phyloP scores from a whole-genome alignment of 1,140 invertebrate genomes.

The Trachymyrmex septentrionalis region DNA sequence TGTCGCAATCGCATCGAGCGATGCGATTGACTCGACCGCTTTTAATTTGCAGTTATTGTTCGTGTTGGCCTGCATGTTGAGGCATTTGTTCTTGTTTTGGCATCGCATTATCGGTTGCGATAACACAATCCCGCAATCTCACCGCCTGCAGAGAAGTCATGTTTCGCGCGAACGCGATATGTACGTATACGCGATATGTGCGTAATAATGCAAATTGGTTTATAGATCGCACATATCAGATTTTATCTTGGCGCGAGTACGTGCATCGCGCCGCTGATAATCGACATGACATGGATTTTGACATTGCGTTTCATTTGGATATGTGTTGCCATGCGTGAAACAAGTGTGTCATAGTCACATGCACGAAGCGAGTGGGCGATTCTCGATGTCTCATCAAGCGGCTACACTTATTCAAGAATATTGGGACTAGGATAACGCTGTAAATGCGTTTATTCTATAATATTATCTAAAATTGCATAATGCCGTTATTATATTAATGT shows the following conservation, averaged over 20 bases:
- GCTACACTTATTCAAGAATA: background rate
- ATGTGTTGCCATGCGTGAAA: background rate
- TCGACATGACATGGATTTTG: background rate
- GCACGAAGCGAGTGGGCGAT: background rate
- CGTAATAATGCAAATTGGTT: constrained; percentile 23
- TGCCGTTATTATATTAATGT: background rate
- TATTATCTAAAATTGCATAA: background rate
- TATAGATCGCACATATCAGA: background rate
- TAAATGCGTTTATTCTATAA: background rate
- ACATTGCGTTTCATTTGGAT: constrained; percentile 24
- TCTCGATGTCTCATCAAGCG: background rate
- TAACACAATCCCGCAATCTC: constrained; percentile 26
- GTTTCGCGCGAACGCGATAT: background rate
- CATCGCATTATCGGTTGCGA: background rate
- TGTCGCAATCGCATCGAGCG: background rate
- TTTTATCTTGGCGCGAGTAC: background rate
- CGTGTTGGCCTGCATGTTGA: background rate
- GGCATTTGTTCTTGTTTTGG: constrained; percentile 24
- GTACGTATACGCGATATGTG: background rate
- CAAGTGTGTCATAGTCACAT: constrained; percentile 6
- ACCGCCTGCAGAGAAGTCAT: constrained; percentile 11
- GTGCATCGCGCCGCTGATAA: background rate
- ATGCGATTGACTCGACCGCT: background rate
- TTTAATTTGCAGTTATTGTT: constrained; percentile 41
- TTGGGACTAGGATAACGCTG: background rate